Evolutionary conservation across 2,888 invertebrate species (phyloP).

Genomic region (Myathropa florea): DNA sequence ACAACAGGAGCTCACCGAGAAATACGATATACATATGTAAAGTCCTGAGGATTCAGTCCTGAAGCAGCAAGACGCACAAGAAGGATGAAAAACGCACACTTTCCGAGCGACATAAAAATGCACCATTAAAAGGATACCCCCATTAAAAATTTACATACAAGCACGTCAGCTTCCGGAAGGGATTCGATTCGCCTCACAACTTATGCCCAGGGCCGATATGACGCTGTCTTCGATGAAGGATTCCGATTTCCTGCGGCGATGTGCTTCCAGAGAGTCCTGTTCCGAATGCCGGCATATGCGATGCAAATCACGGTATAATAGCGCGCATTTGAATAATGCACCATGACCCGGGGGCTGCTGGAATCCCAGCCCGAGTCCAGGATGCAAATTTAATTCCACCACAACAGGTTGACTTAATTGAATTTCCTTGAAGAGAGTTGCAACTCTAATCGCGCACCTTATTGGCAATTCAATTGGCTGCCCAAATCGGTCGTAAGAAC

Average conservation of each 20-base stretch:
- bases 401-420: constrained; percentile 48
- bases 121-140: constrained; percentile 53
- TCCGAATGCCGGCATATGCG: constrained; percentile 53
- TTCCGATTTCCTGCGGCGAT: constrained; percentile 49
- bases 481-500: background rate
- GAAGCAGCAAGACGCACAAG: constrained; percentile 20
- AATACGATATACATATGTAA: constrained; percentile 39
- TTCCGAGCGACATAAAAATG: constrained; percentile 38
- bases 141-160: constrained; percentile 59
- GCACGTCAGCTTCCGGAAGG: background rate
- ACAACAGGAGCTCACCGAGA: constrained; percentile 16
- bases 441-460: constrained; percentile 23
- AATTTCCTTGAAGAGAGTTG: constrained; percentile 9
- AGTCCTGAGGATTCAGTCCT: constrained; percentile 40
- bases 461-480: constrained; percentile 23
- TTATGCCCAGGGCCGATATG: background rate
- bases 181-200: constrained; percentile 28
- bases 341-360: constrained; percentile 31
- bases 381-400: constrained; percentile 40
- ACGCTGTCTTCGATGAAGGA: constrained; percentile 30
- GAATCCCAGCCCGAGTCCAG: constrained; percentile 31
- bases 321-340: constrained; percentile 59
- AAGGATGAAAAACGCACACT: constrained; percentile 33
- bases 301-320: constrained; percentile 58
- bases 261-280: constrained; percentile 39